Evolutionary conservation across 2,797 vertebrate species (phyloP).

Genomic region (Orientallactaga sibirica): DNA sequence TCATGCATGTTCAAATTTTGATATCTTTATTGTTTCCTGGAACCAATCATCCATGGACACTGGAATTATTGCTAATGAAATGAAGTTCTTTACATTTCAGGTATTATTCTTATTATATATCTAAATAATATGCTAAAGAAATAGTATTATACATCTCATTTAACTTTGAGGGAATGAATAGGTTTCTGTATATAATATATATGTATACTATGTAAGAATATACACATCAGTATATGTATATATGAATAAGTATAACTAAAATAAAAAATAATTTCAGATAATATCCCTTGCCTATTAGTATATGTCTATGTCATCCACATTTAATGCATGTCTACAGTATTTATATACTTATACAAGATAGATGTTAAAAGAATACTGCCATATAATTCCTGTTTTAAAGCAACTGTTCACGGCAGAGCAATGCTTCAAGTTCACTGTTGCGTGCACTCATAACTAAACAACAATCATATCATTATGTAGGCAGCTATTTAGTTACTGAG

Average conservation of each 20-base stretch:
- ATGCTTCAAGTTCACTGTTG: not conserved
- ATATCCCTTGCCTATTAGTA: not conserved
- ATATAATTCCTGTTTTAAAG: not conserved
- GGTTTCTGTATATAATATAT: slow-evolving; percentile 3
- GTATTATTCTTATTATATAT: not conserved
- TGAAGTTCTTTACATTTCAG: not conserved
- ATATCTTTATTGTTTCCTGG: not conserved
- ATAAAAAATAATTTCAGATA: not conserved
- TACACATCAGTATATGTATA: not conserved
- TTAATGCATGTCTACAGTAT: not conserved
- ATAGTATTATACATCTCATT: not conserved
- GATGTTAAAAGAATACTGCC: not conserved
- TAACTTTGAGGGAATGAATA: not conserved
- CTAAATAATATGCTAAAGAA: not conserved
- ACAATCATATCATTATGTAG: not conserved
- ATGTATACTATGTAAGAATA: not conserved
- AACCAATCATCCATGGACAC: not conserved
- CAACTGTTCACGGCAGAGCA: not conserved
- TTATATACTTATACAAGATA: not conserved
- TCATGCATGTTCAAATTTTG: not conserved
- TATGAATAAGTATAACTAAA: not conserved
- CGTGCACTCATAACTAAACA: not conserved
- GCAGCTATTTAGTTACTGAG: not conserved
- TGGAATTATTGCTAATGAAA: not conserved
- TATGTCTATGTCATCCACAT: not conserved